Evolutionary conservation across 2,797 vertebrate genomes (phyloP), one percentile per base, ranked within the genome.

Genomic region (Anabas testudineus): DNA sequence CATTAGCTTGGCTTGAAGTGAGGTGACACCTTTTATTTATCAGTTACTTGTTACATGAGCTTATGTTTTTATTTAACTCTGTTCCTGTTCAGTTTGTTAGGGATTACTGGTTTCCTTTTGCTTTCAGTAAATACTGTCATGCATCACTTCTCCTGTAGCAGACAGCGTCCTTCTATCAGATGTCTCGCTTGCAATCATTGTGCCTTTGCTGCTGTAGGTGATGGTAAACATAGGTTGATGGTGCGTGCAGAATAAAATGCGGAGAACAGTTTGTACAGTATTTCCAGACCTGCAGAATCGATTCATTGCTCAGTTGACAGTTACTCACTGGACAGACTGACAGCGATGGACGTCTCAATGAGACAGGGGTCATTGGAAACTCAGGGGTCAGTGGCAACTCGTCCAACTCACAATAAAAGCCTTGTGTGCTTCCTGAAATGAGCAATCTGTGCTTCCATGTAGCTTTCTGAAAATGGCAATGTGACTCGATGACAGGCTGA

Each of bases 351-450:
- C 12, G 58, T 46, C 47, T 75, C 53, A 69, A n/a, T 69, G 68
- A 78, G 71, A 77, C 39, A n/a, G 59, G 19, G 78, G 60, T 82
- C 74, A 58, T 54, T 60, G 24, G 53, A 68, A 68, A 55, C 55
- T 54, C 28, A n/a, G 22, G 59, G 62, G 65, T 72, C 72, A 62
- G 60, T 63, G 37, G 76, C 81, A 87, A 81, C 48, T 64, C 24
- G 26, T 49, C 48, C 2, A 18, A 49, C 56, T 61, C 71, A 91
- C 87, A 92, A 91, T 84, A 75, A 68, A 47, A 21, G 78, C 78
- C 73, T 91, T 92, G 87, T 92, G 48, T 43, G 43, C 56, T 41
- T 76, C 39, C 36, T 48, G 54, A 88, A 85, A 80, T 67, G 80
- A 67, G 71, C 78, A 76, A 84, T 75, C 85, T 78, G 73, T 81